phyloP scores from a whole-genome alignment of 1,140 invertebrate species.

The Cyrtorhinus lividipennis region DNA sequence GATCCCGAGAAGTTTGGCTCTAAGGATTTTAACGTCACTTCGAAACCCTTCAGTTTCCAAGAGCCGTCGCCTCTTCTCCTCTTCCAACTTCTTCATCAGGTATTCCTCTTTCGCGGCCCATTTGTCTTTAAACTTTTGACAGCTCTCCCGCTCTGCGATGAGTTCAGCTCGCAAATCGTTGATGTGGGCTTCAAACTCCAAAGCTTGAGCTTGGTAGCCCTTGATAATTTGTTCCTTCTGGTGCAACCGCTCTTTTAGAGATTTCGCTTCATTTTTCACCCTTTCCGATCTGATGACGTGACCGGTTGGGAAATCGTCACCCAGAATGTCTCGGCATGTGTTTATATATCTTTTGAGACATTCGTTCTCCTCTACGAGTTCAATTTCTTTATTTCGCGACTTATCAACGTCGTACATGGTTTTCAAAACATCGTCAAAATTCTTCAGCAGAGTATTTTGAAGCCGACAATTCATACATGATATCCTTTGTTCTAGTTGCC shows the following conservation, averaged over 20 bases:
- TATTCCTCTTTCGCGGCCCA: conserved; percentile 1
- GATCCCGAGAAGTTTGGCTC: conserved; percentile 9
- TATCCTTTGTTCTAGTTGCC: conserved; percentile 11
- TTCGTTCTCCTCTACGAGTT: conserved; percentile 18
- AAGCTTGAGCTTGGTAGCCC: not conserved
- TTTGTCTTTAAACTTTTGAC: conserved; percentile 13
- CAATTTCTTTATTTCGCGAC: conserved; percentile 10
- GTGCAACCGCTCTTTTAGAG: conserved; percentile 6
- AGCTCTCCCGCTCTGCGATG: not conserved
- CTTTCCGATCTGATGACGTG: not conserved
- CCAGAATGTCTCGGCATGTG: conserved; percentile 13
- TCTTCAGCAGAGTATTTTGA: conserved; percentile 1
- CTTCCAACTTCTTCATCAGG: conserved; percentile 13
- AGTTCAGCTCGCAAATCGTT: not conserved
- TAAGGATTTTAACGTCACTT: conserved; percentile 16
- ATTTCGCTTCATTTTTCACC: not conserved
- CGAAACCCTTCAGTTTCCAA: conserved; percentile 17
- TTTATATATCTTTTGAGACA: conserved; percentile 8
- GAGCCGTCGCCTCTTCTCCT: conserved; percentile 16
- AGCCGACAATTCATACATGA: conserved; percentile 16
- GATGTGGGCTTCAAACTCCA: not conserved
- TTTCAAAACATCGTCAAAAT: conserved; percentile 10
- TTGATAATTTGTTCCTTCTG: conserved; percentile 1
- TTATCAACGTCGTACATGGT: conserved; percentile 11
- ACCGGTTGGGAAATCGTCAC: conserved; percentile 12